phyloP scores from a whole-genome alignment of 1,140 invertebrate genomes.

The Megalonaias nervosa region DNA sequence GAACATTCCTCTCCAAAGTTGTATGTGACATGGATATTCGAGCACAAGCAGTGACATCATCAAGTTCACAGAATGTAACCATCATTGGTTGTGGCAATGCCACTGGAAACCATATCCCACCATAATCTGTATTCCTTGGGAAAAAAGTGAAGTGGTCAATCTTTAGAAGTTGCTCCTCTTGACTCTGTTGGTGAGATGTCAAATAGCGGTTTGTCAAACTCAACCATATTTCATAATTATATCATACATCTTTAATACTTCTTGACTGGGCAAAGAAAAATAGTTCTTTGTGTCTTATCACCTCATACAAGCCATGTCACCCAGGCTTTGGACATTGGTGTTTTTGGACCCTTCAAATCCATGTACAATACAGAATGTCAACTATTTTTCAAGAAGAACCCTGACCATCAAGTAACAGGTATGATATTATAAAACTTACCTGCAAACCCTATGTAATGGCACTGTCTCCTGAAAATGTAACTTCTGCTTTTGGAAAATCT shows the following conservation, averaged over 20 bases:
- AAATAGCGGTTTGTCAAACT: slow-evolving; percentile 20
- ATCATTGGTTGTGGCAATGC: slow-evolving; percentile 14
- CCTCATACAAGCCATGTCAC: slow-evolving; percentile 41
- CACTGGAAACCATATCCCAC: background rate
- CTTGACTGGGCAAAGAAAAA: slow-evolving; percentile 25
- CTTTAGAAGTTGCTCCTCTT: background rate
- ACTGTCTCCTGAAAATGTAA: too few species aligned
- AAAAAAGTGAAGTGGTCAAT: background rate
- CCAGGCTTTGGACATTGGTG: slow-evolving; percentile 38
- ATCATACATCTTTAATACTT: slow-evolving; percentile 61
- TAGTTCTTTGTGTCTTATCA: slow-evolving; percentile 43
- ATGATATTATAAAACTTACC: too few species aligned
- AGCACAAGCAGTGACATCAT: slow-evolving; percentile 6
- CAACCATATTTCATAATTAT: slow-evolving; percentile 50
- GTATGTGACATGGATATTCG: background rate
- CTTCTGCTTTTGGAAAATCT: too few species aligned
- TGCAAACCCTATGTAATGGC: too few species aligned
- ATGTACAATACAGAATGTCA: slow-evolving; percentile 6
- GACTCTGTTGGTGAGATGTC: slow-evolving; percentile 20
- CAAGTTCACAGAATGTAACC: background rate
- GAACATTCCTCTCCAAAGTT: background rate
- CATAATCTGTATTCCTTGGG: slow-evolving; percentile 3
- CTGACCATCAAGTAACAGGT: background rate
- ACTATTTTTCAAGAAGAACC: slow-evolving; percentile 10
- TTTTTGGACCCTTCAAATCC: slow-evolving; percentile 43